A percentile compares a stretch with the other conserved stretches of the same genome.
phyloP scores from a whole-genome alignment of 2,797 vertebrate species.

The Microtus agrestis region DNA sequence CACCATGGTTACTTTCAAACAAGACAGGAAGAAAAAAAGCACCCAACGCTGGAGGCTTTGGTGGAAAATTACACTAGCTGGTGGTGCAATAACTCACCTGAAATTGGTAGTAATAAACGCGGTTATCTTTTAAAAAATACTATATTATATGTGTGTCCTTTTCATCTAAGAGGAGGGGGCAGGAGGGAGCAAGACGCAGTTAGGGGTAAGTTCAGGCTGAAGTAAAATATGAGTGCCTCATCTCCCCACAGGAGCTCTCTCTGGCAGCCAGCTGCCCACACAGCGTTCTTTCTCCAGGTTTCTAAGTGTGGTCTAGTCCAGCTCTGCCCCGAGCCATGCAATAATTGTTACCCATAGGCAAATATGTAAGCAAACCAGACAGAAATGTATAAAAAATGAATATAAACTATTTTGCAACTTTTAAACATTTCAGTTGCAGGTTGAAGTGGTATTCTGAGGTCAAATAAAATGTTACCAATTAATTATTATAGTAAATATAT shows the following conservation, averaged over 20 bases:
- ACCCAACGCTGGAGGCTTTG: neutral
- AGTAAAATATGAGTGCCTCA: neutral
- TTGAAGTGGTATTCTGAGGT: slow-evolving; percentile 16
- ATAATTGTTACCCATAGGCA: neutral
- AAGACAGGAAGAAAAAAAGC: neutral
- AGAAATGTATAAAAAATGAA: neutral
- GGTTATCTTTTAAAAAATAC: neutral
- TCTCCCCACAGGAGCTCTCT: neutral
- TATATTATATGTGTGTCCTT: neutral
- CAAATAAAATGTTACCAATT: neutral
- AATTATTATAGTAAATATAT: neutral
- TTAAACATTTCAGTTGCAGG: neutral
- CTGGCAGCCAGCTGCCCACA: neutral
- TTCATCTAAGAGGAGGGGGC: neutral
- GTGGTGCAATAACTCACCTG: neutral
- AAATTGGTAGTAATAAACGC: neutral
- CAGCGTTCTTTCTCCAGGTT: neutral
- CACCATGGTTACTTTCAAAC: neutral
- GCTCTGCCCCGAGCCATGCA: too few species aligned
- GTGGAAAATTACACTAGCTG: neutral
- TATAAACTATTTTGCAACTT: neutral
- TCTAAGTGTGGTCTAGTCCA: neutral
- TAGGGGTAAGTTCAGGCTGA: neutral
- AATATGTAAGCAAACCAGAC: rapidly evolving
- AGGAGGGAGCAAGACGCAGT: neutral